These are phyloP conservation scores for Lophius americanus DNA, from an alignment of 2,797 vertebrate species.

Conservation along the genomic window DNA sequence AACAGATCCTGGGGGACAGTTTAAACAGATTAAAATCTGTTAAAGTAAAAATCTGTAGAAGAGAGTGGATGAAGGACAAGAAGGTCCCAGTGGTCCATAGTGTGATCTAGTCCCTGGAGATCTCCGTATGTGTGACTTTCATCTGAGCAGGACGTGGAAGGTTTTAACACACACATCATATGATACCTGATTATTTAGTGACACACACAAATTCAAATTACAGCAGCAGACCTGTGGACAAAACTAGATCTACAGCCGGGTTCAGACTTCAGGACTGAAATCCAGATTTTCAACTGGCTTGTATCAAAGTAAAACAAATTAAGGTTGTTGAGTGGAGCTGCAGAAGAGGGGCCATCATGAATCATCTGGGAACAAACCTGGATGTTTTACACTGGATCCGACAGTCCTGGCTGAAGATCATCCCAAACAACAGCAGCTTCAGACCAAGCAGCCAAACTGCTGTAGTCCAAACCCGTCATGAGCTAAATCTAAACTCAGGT, in stretches of 20 bases:
- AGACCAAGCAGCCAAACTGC: no score
- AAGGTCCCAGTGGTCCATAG: neutral
- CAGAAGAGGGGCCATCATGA: no score
- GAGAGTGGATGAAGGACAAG: conserved; percentile 34
- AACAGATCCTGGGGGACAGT: no score
- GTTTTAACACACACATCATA: conserved; percentile 31
- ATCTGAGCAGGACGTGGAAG: conserved; percentile 26
- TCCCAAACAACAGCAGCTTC: no score
- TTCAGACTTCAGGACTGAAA: neutral
- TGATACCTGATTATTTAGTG: conserved; percentile 57
- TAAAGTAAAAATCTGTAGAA: no score
- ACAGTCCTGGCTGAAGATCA: no score
- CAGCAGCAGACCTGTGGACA: conserved; percentile 18
- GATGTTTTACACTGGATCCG: no score
- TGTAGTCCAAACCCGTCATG: neutral
- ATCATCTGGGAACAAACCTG: no score
- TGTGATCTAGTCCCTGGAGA: conserved; percentile 57
- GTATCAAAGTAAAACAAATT: no score
- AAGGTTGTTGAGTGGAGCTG: no score
- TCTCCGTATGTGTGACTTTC: conserved; percentile 39
- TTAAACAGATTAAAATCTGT: no score
- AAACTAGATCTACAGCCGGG: neutral
- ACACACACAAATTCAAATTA: conserved; percentile 32
- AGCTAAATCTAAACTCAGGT: neutral
- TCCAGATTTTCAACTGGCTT: no score